phyloP scores from a whole-genome alignment of 2,888 invertebrate genomes.

The Camponotus fellah region DNA sequence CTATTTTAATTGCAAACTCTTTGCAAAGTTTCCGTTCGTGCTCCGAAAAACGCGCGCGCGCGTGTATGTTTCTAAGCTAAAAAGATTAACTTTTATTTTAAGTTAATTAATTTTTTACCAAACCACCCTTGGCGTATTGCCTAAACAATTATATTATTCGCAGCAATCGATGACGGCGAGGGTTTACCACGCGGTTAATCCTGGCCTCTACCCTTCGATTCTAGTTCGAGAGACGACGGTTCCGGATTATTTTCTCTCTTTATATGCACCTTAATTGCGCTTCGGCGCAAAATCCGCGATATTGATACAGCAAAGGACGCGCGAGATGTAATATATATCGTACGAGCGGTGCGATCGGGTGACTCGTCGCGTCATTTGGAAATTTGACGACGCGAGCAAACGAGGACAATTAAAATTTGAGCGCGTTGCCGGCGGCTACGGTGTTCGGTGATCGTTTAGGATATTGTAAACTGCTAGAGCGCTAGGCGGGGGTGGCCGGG shows the following conservation, averaged over 20 bases:
- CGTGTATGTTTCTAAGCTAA: slow-evolving; percentile 42
- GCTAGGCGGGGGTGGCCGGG: neutral
- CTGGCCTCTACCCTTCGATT: neutral
- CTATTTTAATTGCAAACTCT: neutral
- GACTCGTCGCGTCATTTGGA: slow-evolving; percentile 56
- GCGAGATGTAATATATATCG: slow-evolving; percentile 48
- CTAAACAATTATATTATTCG: slow-evolving; percentile 75
- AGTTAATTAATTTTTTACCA: slow-evolving; percentile 77
- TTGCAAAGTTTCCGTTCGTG: neutral
- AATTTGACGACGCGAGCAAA: slow-evolving; percentile 58
- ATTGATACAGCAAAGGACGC: slow-evolving; percentile 50
- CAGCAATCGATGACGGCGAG: slow-evolving; percentile 74
- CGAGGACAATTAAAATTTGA: slow-evolving; percentile 58
- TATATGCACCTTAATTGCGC: slow-evolving; percentile 12
- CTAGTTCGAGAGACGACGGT: neutral
- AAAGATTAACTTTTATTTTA: slow-evolving; percentile 76
- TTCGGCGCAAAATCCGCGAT: slow-evolving; percentile 34
- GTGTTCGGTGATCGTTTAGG: slow-evolving; percentile 58
- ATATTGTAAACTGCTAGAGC: slow-evolving; percentile 55
- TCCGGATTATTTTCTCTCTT: slow-evolving; percentile 8
- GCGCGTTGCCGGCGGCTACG: slow-evolving; percentile 53
- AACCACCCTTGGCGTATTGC: slow-evolving; percentile 40
- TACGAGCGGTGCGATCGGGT: slow-evolving; percentile 47
- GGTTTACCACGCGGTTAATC: slow-evolving; percentile 35
- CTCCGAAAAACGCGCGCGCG: neutral